Evolutionary conservation across 2,888 invertebrate genomes (phyloP).

Genomic region (Mesodorylaimus sp.): DNA sequence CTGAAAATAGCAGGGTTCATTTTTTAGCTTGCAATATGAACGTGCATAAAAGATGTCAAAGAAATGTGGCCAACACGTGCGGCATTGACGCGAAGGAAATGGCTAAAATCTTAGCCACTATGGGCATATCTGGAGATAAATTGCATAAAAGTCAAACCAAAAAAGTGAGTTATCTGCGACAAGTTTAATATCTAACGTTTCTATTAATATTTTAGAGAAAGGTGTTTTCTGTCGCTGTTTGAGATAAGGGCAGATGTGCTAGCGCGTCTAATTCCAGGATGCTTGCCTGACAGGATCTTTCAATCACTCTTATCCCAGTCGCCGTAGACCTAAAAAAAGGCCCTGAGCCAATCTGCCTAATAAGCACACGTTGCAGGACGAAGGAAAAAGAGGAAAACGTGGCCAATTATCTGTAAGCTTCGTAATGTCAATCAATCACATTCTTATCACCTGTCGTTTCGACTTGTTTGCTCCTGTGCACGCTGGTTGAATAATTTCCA

Average conservation of each 20-base stretch:
- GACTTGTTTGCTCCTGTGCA: too few relatives aligned
- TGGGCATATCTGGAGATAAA: constrained; percentile 77
- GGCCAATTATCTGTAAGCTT: too few relatives aligned
- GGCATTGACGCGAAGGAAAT: constrained; percentile 91
- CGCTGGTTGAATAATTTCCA: too few relatives aligned
- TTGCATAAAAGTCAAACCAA: constrained; percentile 36
- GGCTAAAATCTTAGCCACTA: constrained; percentile 73
- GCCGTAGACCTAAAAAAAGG: too few relatives aligned
- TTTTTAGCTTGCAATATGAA: constrained; percentile 67
- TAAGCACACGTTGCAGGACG: too few relatives aligned
- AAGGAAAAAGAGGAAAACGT: too few relatives aligned
- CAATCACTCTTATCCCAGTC: too few relatives aligned
- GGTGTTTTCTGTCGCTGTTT: not conserved
- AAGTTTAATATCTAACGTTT: too few relatives aligned
- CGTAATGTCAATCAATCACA: too few relatives aligned
- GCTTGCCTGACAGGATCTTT: too few relatives aligned
- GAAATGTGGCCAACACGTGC: constrained; percentile 97
- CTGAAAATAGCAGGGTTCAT: not conserved
- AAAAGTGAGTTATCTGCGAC: constrained; percentile 24
- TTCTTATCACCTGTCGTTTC: too few relatives aligned
- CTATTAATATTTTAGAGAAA: not conserved
- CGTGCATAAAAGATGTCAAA: constrained; percentile 94
- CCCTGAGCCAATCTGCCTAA: too few relatives aligned
- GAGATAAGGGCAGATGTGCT: not conserved
- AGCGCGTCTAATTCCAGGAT: not conserved